A percentile compares a stretch with the other conserved stretches of the same genome.
Evolutionary conservation across 2,888 invertebrate species (phyloP).

Genomic region (Brenthis ino): DNA sequence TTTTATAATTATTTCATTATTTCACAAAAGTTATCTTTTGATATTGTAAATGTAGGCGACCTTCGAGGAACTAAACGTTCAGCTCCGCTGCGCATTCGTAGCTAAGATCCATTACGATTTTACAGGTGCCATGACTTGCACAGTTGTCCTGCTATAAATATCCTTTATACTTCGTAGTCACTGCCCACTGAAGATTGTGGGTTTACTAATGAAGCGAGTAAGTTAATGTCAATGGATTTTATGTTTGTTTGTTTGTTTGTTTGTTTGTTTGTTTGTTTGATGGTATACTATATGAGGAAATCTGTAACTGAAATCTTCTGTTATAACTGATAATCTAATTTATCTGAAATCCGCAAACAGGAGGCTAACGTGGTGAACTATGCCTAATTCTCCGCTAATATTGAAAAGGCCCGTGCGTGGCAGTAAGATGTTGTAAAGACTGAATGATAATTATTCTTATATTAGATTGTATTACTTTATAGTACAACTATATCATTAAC

Average conservation of each 20-base stretch:
- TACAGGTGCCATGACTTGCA: conserved; percentile 40
- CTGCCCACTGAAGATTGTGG: background rate
- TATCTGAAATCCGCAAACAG: too few species aligned
- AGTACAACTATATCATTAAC: too few species aligned
- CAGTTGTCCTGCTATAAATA: conserved; percentile 16
- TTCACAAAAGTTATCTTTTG: conserved; percentile 5
- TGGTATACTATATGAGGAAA: background rate
- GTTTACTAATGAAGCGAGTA: background rate
- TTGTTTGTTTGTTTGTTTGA: background rate
- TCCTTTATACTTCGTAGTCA: background rate
- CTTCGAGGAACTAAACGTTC: conserved; percentile 49
- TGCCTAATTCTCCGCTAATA: too few species aligned
- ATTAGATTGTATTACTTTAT: too few species aligned
- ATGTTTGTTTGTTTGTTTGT: background rate
- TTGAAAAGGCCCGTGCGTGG: too few species aligned
- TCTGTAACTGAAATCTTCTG: too few species aligned
- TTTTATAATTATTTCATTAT: background rate
- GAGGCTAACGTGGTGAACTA: too few species aligned
- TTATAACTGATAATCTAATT: too few species aligned
- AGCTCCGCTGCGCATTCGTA: conserved; percentile 43
- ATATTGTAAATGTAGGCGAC: conserved; percentile 40
- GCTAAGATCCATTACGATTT: conserved; percentile 40
- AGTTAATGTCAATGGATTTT: background rate
- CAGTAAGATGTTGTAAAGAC: too few species aligned
- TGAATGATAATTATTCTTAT: too few species aligned